Base-by-base conservation (phyloP, 2,113 vertebrate species). In the Noctilio leporinus region DNA sequence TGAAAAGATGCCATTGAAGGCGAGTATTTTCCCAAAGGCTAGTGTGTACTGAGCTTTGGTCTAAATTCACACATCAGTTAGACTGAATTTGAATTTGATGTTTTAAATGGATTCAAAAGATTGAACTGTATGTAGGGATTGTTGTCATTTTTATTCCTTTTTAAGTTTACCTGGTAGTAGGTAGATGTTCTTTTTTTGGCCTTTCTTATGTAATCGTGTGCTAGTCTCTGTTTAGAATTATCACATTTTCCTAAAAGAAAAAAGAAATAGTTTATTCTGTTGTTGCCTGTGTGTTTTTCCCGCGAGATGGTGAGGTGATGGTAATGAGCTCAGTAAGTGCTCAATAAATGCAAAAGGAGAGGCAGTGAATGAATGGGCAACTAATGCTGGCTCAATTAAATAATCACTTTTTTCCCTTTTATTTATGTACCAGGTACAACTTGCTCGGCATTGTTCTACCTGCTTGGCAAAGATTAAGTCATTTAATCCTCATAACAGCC, bases 41-140 rank as follows among this genome's bases (percentile, higher is more conserved):
- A 14, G 9, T 59, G 80, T 70, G 81, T 51, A 6, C 19, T 2
- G 26, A 80, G 35, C 15, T 55, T 59, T 17, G 14, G 28, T 93
- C 64, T 72, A 64, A 94, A 96, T 92, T 43, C 80, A 87, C 89
- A 62, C 59, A 73, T 62, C 75, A 49, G 30, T 88, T 80, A 64
- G 45, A 89, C 57, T 16, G 17, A 82, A 92, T 82, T 76, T 17
- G 15, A 82, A 92, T 82, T 76, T 33, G 64, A 0, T 11, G 30
- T 92, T 96, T 95, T 45, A 67, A 91, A 91, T 53, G 49, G 55
- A 88, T 86, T 92, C 80, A 45, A 82, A 90, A 19, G 19, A 82
- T 10, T 59, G 40, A 88, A 45, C 33, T n/a, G 8, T 77, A 45
- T n/a, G 8, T 77, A 45, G 16, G 16, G 7, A 17, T 51, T 83